Percentiles rank a stretch among this genome's conserved stretches.
These are phyloP conservation scores for Tenthredo livida DNA, from an alignment of 2,888 invertebrate genomes.

Conservation along the genomic window DNA sequence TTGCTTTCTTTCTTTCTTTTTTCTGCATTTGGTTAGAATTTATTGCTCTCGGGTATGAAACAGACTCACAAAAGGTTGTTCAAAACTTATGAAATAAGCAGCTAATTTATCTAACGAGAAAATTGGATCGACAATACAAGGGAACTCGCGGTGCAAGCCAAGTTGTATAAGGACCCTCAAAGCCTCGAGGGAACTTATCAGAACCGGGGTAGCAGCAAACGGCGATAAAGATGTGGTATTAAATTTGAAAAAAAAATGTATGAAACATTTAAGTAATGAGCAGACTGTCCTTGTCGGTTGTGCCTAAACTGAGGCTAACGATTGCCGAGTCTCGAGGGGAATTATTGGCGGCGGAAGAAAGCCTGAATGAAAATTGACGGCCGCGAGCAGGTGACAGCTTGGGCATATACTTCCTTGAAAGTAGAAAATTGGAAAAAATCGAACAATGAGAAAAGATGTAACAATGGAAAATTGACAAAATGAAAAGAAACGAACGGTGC, in stretches of 20 bases:
- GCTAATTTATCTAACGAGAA: constrained; percentile 11
- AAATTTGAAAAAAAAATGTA: neutral
- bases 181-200: constrained; percentile 1
- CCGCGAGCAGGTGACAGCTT: constrained; percentile 17
- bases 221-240: neutral
- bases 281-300: neutral
- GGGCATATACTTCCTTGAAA: neutral
- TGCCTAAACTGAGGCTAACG: constrained; percentile 29
- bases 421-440: constrained; percentile 4
- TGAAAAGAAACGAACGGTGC: neutral
- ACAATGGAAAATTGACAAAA: constrained; percentile 16
- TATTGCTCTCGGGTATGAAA: neutral
- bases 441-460: constrained; percentile 5
- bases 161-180: neutral
- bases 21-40: neutral
- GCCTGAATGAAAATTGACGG: constrained; percentile 32
- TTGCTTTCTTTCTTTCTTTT: neutral
- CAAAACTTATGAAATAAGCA: constrained; percentile 2
- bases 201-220: neutral
- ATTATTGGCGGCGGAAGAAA: neutral
- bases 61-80: neutral
- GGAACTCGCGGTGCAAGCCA: neutral
- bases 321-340: constrained; percentile 6
- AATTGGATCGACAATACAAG: constrained; percentile 4
- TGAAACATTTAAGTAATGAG: constrained; percentile 36